Percentiles rank a stretch among this genome's conserved stretches.
Conservation (phyloP, 2,888 invertebrate genomes). For the Tinea semifulvella region DNA sequence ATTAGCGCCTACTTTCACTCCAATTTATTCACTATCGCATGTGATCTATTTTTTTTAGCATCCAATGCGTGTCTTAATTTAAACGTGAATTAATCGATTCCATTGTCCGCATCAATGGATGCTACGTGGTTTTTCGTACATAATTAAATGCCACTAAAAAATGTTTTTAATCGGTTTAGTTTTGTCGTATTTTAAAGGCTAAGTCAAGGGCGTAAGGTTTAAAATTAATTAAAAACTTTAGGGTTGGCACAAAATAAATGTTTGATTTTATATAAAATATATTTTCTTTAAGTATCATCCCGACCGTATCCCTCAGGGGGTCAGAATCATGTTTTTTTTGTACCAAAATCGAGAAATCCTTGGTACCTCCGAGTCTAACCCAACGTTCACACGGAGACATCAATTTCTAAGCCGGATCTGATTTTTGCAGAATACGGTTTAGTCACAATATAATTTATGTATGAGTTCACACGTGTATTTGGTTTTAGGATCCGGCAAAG, state of each 20-base stretch:
- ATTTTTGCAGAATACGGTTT: background rate
- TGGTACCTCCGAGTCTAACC: too few species aligned
- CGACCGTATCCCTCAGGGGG: too few species aligned
- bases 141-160: background rate
- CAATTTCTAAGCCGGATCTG: background rate
- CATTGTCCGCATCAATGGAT: conserved; percentile 2
- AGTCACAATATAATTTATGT: background rate
- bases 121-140: background rate
- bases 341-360: too few species aligned
- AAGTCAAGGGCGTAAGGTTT: too few species aligned
- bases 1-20: background rate
- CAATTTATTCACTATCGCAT: background rate
- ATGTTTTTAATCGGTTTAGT: too few species aligned
- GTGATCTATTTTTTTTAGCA: background rate
- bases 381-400: background rate
- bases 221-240: too few species aligned
- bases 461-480: background rate
- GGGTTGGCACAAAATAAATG: too few species aligned
- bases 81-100: background rate
- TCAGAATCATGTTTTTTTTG: too few species aligned
- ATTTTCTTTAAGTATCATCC: too few species aligned
- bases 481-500: background rate
- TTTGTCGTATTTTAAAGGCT: too few species aligned
- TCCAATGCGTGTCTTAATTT: background rate
- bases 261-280: too few species aligned